Conservation (phyloP, 2,888 invertebrate species). For the Hipparchia semele region DNA sequence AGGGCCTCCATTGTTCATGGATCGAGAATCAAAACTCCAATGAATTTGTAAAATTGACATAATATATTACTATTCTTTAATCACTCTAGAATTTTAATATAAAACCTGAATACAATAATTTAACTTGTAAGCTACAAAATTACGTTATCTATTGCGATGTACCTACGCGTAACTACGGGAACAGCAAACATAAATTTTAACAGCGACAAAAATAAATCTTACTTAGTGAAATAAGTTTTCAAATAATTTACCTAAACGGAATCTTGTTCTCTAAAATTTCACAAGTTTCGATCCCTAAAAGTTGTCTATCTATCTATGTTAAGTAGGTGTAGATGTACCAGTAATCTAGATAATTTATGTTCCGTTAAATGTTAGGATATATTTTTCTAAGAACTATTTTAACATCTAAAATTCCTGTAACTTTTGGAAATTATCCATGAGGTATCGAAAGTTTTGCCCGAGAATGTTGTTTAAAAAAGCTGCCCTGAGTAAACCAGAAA, state of each 20-base stretch:
- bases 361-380: not conserved
- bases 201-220: conserved; percentile 20
- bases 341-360: not conserved
- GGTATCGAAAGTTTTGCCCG: not conserved
- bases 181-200: conserved; percentile 12
- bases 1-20: no score
- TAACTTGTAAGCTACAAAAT: not conserved
- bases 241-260: conserved; percentile 17
- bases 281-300: conserved; percentile 12
- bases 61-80: not conserved
- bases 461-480: not conserved
- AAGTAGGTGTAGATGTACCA: not conserved
- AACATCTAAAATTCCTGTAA: not conserved
- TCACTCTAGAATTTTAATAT: not conserved
- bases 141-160: not conserved
- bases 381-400: no score
- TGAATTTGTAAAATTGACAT: no score
- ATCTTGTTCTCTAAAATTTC: conserved; percentile 8
- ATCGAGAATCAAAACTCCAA: no score
- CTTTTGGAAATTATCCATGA: not conserved
- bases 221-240: conserved; percentile 15
- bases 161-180: not conserved
- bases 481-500: not conserved
- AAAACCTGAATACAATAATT: not conserved
- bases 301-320: conserved; percentile 7